phyloP scores from a whole-genome alignment of 2,888 invertebrate species.

The Lordiphosa andalusiaca region DNA sequence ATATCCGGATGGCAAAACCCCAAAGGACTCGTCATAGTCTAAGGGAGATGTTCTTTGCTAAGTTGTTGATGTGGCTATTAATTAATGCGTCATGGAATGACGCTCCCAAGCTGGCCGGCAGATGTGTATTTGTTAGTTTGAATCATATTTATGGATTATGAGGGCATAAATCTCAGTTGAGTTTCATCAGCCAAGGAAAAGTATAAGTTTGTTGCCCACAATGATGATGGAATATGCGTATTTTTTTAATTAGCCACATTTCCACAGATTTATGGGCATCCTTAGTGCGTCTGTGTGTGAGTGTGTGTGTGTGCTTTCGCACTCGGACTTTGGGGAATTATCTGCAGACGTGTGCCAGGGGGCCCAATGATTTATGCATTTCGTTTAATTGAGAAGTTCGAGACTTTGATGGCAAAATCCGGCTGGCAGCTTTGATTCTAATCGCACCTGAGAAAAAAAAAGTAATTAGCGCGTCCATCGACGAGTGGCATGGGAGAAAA shows the following conservation, averaged over 20 bases:
- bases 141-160: slow-evolving; percentile 76
- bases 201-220: slow-evolving; percentile 19
- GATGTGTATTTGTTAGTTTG: slow-evolving; percentile 47
- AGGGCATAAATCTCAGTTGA: slow-evolving; percentile 76
- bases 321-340: slow-evolving; percentile 69
- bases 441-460: slow-evolving; percentile 70
- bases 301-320: slow-evolving; percentile 46
- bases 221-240: slow-evolving; percentile 75
- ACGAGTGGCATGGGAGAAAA: slow-evolving; percentile 17
- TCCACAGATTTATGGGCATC: slow-evolving; percentile 70
- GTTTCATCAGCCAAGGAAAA: slow-evolving; percentile 52
- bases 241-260: slow-evolving; percentile 74
- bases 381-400: slow-evolving; percentile 76
- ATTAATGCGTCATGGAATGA: slow-evolving; percentile 76
- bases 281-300: slow-evolving; percentile 28
- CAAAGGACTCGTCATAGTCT: slow-evolving; percentile 18
- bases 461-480: slow-evolving; percentile 49
- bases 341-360: slow-evolving; percentile 70
- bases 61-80: slow-evolving; percentile 76
- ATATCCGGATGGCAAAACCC: no score
- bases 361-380: slow-evolving; percentile 69
- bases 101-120: slow-evolving; percentile 58
- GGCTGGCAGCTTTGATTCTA: slow-evolving; percentile 68
- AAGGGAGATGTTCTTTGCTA: slow-evolving; percentile 32
- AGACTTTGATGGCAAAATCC: slow-evolving; percentile 73